Evolutionary conservation across 2,888 invertebrate species (phyloP), one percentile per base, ranked within the genome.

Genomic region (Endomychus coccineus): DNA sequence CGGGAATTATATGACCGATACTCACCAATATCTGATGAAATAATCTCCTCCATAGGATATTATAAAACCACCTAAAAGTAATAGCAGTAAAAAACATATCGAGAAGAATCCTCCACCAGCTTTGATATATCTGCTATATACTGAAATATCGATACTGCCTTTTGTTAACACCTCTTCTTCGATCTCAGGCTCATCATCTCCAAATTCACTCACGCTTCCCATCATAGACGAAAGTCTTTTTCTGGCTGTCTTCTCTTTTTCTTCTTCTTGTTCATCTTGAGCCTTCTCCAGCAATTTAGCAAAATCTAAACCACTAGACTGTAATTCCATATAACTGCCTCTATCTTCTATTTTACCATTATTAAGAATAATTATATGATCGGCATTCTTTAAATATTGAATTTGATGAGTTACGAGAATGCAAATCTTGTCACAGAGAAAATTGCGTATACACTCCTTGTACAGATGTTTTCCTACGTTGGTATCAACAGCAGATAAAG

Each of bases 401-500:
- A 81, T 58, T 55, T 83, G 83, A 63, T 83, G 83, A 1, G 83
- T 83, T 16, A 80, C 77, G 6, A 83, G 66, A 36, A 83, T 70
- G 40, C 76, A 66, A 4, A 78, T 75, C 58, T 78, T 79, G 17
- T 71, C 63, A 21, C 65, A 62, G 36, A 83, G 59, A 39, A 65
- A 70, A 14, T 74, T 75, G 42, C 67, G 68, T 44, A 87, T 77
- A 56, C 85, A 88, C 52, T 75, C 74, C 17, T 83, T 76, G 60
- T 83, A 88, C 7, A 83, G 62, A 52, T 81, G 77, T 36, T 78
- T 73, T 1, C 83, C 83, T 0, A 88, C 86, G 42, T 78, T 77
- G 0, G 83, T 73, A 54, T 89, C 89, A 0, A 88, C 86, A 0
- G 87, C 86, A 15, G 84, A 84, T 16, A 88, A 62, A 0, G 88